Base-by-base conservation (phyloP, 1,140 invertebrate species). In the Zeugodacus cucurbitae region DNA sequence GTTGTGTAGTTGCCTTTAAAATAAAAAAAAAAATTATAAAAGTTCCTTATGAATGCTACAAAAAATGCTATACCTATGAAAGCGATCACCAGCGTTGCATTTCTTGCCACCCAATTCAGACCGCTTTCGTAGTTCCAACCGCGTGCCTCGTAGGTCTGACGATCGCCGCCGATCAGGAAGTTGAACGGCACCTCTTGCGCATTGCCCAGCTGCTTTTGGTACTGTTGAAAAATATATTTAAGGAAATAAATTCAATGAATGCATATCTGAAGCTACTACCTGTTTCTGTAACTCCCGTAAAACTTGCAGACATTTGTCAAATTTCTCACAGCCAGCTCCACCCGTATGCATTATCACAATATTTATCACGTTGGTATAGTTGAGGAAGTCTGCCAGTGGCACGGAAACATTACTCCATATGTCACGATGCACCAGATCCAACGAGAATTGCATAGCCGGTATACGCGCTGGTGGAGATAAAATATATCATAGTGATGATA, bases 181-280 rank as follows among this genome's bases (percentile, higher is more conserved):
- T 93, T 93, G 41, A 91, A 93, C 1, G 91, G 92, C 17, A 93
- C 87, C 87, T 93, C 91, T 41, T 87, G 89, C n/a, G 41, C 10
- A 14, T 1, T 82, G n/a, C 41, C 41, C 3, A 41, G 74, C 8
- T 37, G 26, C 78, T n/a, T 37, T 82, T 82, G 74, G n/a, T 82
- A 82, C 74, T 82, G 41, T 14, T 22, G 54, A 32, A 10, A 37
- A 87, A 26, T 74, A 86, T 64, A 54, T 29, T 70, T 10, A 34
- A n/a, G 32, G 70, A 22, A 37, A 6, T 54, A 88, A 88, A 41
- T n/a, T 20, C 34, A 41, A 57, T 58, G 2, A 20, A 29, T 8
- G 20, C 29, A 17, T 59, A 91, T 54, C 3, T 3, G 8, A 17
- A 54, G 6, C 14, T 1, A 2, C 26, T 48, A 82, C 74, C 74